Evolutionary conservation across 2,888 invertebrate species (phyloP).

Genomic region (Tetragonula carbonaria): DNA sequence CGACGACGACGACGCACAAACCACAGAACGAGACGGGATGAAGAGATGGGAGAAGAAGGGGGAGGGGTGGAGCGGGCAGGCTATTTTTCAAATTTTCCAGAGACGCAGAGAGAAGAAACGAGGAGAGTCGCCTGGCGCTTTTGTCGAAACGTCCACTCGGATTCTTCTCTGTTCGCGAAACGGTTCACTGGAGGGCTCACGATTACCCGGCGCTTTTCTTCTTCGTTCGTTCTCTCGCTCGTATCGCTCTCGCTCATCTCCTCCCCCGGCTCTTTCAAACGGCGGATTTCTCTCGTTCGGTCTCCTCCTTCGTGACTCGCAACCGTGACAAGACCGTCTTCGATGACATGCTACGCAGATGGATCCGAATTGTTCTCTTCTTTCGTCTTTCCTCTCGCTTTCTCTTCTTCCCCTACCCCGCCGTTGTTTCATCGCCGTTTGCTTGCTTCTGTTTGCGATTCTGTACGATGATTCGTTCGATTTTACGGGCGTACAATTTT

Average conservation of each 20-base stretch:
- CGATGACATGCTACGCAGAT: slow-evolving; percentile 48
- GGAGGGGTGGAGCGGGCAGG: neutral
- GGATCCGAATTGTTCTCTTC: slow-evolving; percentile 36
- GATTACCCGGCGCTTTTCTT: slow-evolving; percentile 56
- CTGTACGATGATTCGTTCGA: neutral
- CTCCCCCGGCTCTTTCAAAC: slow-evolving; percentile 58
- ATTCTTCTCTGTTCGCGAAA: slow-evolving; percentile 61
- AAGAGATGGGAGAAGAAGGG: neutral
- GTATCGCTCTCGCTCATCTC: slow-evolving; percentile 68
- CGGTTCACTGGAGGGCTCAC: slow-evolving; percentile 63
- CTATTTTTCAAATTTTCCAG: slow-evolving; percentile 70
- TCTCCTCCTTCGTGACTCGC: slow-evolving; percentile 55
- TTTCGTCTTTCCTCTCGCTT: slow-evolving; percentile 7
- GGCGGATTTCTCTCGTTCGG: slow-evolving; percentile 51
- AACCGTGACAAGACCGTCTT: slow-evolving; percentile 51
- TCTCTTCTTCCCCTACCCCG: neutral
- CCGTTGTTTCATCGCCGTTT: neutral
- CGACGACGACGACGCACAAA: neutral
- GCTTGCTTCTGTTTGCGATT: neutral
- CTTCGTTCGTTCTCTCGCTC: slow-evolving; percentile 8
- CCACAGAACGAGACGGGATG: neutral
- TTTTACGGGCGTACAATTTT: neutral
- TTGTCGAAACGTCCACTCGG: slow-evolving; percentile 68
- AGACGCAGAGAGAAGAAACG: slow-evolving; percentile 17
- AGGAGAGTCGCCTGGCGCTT: slow-evolving; percentile 32